Evolutionary conservation across 2,888 invertebrate species (phyloP), one percentile per base, ranked within the genome.

Genomic region (Nomada ferruginata): DNA sequence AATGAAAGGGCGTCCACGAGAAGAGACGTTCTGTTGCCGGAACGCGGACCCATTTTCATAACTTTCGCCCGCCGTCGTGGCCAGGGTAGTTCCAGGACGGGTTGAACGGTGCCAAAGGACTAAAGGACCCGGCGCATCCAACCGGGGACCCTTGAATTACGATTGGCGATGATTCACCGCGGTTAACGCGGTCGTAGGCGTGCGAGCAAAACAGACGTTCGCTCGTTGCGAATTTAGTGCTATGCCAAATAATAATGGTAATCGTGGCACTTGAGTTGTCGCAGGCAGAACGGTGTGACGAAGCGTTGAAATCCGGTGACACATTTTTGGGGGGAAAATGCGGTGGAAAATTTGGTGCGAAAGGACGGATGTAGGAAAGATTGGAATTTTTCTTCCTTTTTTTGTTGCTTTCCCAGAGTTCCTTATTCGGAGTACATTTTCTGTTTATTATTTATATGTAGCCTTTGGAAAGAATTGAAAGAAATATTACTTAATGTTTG

Each of bases 111-210:
- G 7, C 7, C 36, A 7, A 36, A 36, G 36, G 36, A 36, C 15
- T 13, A 23, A 59, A 26, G 44, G 18, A 20, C 61, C 61, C 5
- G n/a, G 50, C 53, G 44, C 71, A 63, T 29, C 50, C 18, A 26
- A 50, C 75, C 26, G 57, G 47, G 69, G 73, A 50, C 59, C 82
- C 79, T 79, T 83, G 81, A 86, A 85, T 87, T 85, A 83, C 83
- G 64, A 79, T 83, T 66, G 68, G 76, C 69, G 86, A 82, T 86
- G 87, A 88, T 85, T 88, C 87, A 86, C 77, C 79, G 73, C 9
- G n/a, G 53, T 50, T 59, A 82, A 79, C 73, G 59, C 70, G 55
- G n/a, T 50, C n/a, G 44, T 23, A 13, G 50, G 29, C 70, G 44
- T 26, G 47, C 20, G 61, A 64, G 64, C 64, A 71, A 5, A 79